These are phyloP conservation scores for Epicampocera succincta DNA, from an alignment of 2,888 invertebrate genomes.

Conservation along the genomic window DNA sequence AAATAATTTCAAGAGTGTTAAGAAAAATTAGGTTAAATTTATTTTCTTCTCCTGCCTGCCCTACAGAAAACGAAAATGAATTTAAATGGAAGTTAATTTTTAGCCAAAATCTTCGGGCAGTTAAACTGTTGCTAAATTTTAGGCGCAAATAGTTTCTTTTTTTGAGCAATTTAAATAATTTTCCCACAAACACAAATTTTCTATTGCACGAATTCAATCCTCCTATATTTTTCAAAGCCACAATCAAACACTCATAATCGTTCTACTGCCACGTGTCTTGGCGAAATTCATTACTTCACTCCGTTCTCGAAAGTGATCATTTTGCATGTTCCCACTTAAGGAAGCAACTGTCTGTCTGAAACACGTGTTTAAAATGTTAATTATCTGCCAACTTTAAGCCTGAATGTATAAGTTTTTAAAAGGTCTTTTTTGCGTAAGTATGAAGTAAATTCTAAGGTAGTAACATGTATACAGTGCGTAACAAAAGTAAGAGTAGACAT, in stretches of 20 bases:
- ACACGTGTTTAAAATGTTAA: constrained; percentile 58
- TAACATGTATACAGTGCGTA: too few relatives aligned
- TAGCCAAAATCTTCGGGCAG: neutral
- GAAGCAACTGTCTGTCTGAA: constrained; percentile 42
- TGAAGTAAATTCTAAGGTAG: too few relatives aligned
- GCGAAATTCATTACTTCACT: too few relatives aligned
- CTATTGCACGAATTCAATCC: too few relatives aligned
- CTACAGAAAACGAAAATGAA: neutral
- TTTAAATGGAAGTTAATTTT: constrained; percentile 29
- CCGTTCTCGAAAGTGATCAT: neutral
- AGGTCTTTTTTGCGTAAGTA: neutral
- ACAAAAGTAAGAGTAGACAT: too few relatives aligned
- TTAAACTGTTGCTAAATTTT: too few relatives aligned
- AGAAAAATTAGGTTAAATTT: constrained; percentile 60
- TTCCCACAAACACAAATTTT: too few relatives aligned
- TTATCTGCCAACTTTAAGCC: constrained; percentile 44
- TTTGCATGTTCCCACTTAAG: constrained; percentile 12
- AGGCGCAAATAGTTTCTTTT: too few relatives aligned
- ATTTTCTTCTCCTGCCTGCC: neutral
- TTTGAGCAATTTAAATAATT: too few relatives aligned
- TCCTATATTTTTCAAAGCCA: too few relatives aligned
- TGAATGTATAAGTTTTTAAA: constrained; percentile 54
- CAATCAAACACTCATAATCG: too few relatives aligned
- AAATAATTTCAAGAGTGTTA: constrained; percentile 43
- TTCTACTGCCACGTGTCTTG: too few relatives aligned